Evolutionary conservation across 2,888 invertebrate genomes (phyloP).

Genomic region (Odontomyia ornata): DNA sequence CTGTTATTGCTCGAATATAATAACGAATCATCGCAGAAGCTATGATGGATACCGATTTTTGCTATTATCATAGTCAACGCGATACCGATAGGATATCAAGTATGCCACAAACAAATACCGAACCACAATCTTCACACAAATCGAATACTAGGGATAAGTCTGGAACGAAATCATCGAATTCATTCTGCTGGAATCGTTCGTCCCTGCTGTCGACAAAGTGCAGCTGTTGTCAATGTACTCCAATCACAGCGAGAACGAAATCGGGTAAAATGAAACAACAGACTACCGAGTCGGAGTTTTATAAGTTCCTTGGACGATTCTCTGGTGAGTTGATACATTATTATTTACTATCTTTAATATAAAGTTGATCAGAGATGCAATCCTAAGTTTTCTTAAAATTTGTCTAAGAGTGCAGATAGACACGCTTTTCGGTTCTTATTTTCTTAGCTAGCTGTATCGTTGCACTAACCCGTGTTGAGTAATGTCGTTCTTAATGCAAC

Average conservation of each 20-base stretch:
- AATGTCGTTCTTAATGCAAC: too few relatives aligned
- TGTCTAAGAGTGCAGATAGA: too few relatives aligned
- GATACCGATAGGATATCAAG: constrained; percentile 28
- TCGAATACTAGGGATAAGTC: constrained; percentile 24
- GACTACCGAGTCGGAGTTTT: constrained; percentile 47
- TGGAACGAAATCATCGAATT: not conserved
- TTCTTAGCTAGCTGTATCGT: too few relatives aligned
- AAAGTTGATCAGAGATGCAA: too few relatives aligned
- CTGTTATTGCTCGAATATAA: too few relatives aligned
- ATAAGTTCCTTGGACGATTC: constrained; percentile 50
- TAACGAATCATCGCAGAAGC: not conserved
- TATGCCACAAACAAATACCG: constrained; percentile 3
- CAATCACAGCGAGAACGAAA: constrained; percentile 19
- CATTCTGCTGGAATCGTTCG: constrained; percentile 27
- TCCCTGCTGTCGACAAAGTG: constrained; percentile 6
- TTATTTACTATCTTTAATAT: too few relatives aligned
- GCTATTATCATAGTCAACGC: constrained; percentile 3
- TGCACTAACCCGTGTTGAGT: too few relatives aligned
- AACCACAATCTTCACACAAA: not conserved
- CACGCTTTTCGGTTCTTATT: too few relatives aligned
- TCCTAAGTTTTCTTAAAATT: too few relatives aligned
- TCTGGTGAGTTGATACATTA: constrained; percentile 45
- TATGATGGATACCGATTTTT: constrained; percentile 7
- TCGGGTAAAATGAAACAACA: constrained; percentile 9
- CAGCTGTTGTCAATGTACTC: constrained; percentile 22